phyloP scores from a whole-genome alignment of 2,888 invertebrate species.

The Pinctada fucata region DNA sequence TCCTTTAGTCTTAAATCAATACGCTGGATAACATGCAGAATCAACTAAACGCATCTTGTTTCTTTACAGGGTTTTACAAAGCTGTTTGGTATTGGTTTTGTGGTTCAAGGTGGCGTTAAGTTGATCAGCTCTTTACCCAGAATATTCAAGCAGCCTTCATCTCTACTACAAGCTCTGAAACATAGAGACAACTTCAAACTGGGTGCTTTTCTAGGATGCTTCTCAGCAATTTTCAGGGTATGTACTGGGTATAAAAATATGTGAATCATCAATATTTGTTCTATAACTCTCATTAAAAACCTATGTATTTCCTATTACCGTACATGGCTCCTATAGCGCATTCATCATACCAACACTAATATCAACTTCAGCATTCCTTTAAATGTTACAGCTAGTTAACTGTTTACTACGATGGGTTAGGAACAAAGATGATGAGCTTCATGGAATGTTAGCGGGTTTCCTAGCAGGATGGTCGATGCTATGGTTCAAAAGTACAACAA shows the following conservation, averaged over 20 bases:
- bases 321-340: no score
- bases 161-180: slow-evolving; percentile 55
- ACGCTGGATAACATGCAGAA: no score
- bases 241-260: slow-evolving; percentile 47
- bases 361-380: no score
- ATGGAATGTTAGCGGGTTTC: slow-evolving; percentile 85
- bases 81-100: slow-evolving; percentile 73
- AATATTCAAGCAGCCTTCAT: slow-evolving; percentile 56
- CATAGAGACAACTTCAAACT: slow-evolving; percentile 73
- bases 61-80: slow-evolving; percentile 57
- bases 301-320: no score
- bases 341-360: no score
- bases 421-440: slow-evolving; percentile 81
- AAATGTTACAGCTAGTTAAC: slow-evolving; percentile 80
- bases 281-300: no score
- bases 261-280: not conserved
- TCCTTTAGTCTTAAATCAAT: no score
- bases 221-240: slow-evolving; percentile 84
- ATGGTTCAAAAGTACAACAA: slow-evolving; percentile 86
- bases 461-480: slow-evolving; percentile 85
- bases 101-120: slow-evolving; percentile 65
- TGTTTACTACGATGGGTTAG: slow-evolving; percentile 83
- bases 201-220: slow-evolving; percentile 84
- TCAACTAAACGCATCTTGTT: no score
- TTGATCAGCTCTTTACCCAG: slow-evolving; percentile 55